These are phyloP conservation scores for Patella caerulea DNA, from an alignment of 2,888 invertebrate species.

Conservation along the genomic window DNA sequence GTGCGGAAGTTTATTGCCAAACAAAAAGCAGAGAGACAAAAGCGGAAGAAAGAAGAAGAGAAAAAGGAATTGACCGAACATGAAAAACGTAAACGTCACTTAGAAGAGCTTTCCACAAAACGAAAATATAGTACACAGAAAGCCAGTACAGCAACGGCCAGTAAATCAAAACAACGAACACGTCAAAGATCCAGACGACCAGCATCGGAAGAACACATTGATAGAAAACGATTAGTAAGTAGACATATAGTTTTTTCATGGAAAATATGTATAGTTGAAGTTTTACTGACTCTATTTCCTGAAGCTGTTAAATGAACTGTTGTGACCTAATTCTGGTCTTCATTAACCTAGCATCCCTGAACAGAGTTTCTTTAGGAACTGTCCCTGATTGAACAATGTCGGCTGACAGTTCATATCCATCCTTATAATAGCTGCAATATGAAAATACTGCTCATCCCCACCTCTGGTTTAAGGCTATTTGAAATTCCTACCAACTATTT, in stretches of 20 bases:
- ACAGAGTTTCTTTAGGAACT: too few relatives aligned
- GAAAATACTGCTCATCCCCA: too few relatives aligned
- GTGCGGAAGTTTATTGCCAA: slow-evolving; percentile 76
- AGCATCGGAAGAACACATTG: slow-evolving; percentile 3
- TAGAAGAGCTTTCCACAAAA: slow-evolving; percentile 53
- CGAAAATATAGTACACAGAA: slow-evolving; percentile 45
- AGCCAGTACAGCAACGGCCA: slow-evolving; percentile 14
- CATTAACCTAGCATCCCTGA: too few relatives aligned
- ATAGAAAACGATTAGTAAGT: slow-evolving; percentile 7
- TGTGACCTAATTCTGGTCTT: too few relatives aligned
- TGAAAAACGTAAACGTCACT: slow-evolving; percentile 47
- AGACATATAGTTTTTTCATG: not conserved
- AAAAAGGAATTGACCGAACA: slow-evolving; percentile 65
- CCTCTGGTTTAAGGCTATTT: too few relatives aligned
- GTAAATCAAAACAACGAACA: slow-evolving; percentile 22
- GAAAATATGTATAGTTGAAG: too few relatives aligned
- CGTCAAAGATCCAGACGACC: slow-evolving; percentile 17
- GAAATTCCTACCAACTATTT: too few relatives aligned
- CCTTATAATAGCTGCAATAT: too few relatives aligned
- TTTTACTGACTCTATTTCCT: too few relatives aligned
- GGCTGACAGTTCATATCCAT: too few relatives aligned
- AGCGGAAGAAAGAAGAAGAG: slow-evolving; percentile 69
- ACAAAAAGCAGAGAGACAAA: slow-evolving; percentile 74
- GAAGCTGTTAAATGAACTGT: too few relatives aligned
- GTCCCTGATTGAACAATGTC: too few relatives aligned